Base-by-base conservation (phyloP, 2,888 invertebrate species). In the Linnaemya tessellans region DNA sequence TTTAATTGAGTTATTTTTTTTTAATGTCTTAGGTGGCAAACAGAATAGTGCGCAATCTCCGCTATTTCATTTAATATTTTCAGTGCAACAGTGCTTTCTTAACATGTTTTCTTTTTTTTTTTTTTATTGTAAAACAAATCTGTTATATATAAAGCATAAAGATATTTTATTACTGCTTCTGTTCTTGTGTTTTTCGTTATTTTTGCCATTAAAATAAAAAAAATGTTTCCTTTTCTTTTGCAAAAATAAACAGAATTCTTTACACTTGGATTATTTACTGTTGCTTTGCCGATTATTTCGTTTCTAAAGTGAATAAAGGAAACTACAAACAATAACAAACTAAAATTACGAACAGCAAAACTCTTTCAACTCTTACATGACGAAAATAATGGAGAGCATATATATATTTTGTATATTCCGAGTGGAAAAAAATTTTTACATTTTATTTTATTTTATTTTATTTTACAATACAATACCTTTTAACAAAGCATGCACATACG, bases 271-370 rank as follows among this genome's bases (percentile, higher is more conserved):
- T 87, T 83, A 87, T 83, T 83, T 80, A 78, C 67, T 87, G 84
- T 84, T 87, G 87, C 87, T 83, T 87, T 83, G 83, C 83, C 85
- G 84, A 87, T 87, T 85, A 85, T 83, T 71, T 84, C 79, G 67
- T 80, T 82, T 67, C 60, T 18, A 74, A 74, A 68, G 25, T 58
- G 80, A 65, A 80, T 80, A 73, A 56, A 67, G 38, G 73, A 71
- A 80, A 51, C 60, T 38, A 56, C 46, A 73, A 64, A 68, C 18
- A 62, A 41, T 18, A 60, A 56, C 38, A 64, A 64, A 54, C n/a
- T 49, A n/a, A 64, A 71, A 38, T 10, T 65, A 73, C 46, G 38
- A 51, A 56, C 25, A 77, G 56, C 35, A 77, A 70, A 80, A 71
- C 56, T 64, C 64, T 10, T 80, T 56, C 62, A 62, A 56, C 51